Evolutionary conservation across 2,797 vertebrate species (phyloP).

Genomic region (Muraenolepis orangiensis): DNA sequence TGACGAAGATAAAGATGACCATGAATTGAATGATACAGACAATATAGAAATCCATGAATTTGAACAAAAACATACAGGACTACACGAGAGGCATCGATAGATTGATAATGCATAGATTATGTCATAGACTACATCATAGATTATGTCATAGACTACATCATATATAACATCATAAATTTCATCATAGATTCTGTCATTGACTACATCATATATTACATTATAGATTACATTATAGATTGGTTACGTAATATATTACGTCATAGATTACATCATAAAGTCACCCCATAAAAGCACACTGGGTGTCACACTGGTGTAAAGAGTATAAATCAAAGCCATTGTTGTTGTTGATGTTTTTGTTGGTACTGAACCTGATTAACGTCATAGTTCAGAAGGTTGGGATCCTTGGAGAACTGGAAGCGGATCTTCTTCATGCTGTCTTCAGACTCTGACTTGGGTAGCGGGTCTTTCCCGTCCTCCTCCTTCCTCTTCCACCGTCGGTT

Average conservation of each 20-base stretch:
- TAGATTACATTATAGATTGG: too few species aligned
- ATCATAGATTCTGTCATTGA: too few species aligned
- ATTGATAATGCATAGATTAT: too few species aligned
- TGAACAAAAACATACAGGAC: not conserved
- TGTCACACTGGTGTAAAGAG: not conserved
- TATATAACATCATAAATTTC: too few species aligned
- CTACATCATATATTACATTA: too few species aligned
- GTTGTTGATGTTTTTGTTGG: constrained; percentile 7
- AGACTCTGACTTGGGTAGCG: constrained; percentile 79
- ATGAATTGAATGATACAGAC: not conserved
- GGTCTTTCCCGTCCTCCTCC: constrained; percentile 82
- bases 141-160: too few species aligned
- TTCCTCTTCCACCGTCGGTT: constrained; percentile 87
- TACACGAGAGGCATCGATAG: too few species aligned
- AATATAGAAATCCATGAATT: not conserved
- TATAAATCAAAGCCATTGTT: not conserved
- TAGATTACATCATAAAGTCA: too few species aligned
- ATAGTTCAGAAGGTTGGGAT: constrained; percentile 78
- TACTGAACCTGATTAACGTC: constrained; percentile 86
- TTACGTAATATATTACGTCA: too few species aligned
- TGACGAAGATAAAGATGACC: constrained; percentile 8
- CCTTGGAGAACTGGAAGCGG: constrained; percentile 81
- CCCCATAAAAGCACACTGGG: not conserved
- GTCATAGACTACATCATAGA: too few species aligned
- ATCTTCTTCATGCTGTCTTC: constrained; percentile 82